phyloP scores from a whole-genome alignment of 2,888 invertebrate genomes.

The Tholera decimalis region DNA sequence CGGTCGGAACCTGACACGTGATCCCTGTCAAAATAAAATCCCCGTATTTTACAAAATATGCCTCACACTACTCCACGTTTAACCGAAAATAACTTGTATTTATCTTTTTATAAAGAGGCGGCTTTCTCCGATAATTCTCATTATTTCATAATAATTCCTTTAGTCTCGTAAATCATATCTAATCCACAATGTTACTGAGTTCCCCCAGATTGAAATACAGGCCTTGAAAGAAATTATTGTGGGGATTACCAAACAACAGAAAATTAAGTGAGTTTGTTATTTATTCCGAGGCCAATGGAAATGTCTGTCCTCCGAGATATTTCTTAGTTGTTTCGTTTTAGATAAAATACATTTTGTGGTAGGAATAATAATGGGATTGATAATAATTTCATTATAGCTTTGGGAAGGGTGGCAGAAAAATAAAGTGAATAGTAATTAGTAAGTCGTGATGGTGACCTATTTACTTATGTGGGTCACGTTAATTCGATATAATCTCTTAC shows the following conservation, averaged over 20 bases:
- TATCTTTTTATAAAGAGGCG: conserved; percentile 57
- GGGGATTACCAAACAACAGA: conserved; percentile 78
- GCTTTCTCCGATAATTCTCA: conserved; percentile 61
- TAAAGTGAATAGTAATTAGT: conserved; percentile 37
- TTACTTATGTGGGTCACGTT: conserved; percentile 52
- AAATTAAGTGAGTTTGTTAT: conserved; percentile 81
- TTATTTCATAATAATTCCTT: conserved; percentile 71
- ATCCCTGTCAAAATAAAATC: conserved; percentile 19
- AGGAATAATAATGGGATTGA: conserved; percentile 70
- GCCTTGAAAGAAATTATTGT: conserved; percentile 80
- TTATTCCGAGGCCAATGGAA: conserved; percentile 76
- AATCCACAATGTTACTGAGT: conserved; percentile 70
- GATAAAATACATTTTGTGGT: conserved; percentile 71
- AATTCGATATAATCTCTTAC: conserved; percentile 40
- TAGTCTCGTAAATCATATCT: conserved; percentile 71
- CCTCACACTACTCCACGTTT: conserved; percentile 36
- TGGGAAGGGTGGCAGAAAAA: conserved; percentile 42
- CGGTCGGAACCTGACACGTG: conserved; percentile 14
- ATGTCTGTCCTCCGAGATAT: conserved; percentile 73
- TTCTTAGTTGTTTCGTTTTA: conserved; percentile 76
- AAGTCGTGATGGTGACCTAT: conserved; percentile 43
- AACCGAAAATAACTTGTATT: conserved; percentile 48
- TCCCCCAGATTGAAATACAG: conserved; percentile 74
- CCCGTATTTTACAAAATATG: conserved; percentile 32
- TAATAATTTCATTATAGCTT: conserved; percentile 68